phyloP scores from a whole-genome alignment of 2,797 vertebrate genomes.

The Myiotriccus ornatus region DNA sequence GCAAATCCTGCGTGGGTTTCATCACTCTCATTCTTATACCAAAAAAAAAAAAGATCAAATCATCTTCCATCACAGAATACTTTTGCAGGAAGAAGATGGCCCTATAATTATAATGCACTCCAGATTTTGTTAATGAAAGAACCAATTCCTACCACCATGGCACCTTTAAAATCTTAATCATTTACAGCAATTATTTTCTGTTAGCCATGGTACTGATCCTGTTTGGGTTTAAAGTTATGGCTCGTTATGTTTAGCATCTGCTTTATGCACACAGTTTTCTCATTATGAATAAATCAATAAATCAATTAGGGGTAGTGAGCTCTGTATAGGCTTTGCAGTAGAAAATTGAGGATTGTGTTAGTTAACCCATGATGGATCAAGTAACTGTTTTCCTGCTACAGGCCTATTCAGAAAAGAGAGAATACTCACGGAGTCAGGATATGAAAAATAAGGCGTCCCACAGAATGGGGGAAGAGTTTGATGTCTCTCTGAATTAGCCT shows the following conservation, averaged over 20 bases:
- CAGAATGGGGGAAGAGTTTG: neutral
- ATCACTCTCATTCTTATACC: neutral
- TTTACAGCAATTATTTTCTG: slow-evolving; percentile 46
- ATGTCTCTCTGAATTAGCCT: neutral
- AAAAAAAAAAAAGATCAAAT: neutral
- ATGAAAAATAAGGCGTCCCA: neutral
- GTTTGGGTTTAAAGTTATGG: slow-evolving; percentile 52
- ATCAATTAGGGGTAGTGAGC: slow-evolving; percentile 57
- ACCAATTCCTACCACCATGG: neutral
- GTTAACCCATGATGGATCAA: neutral
- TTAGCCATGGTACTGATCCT: slow-evolving; percentile 20
- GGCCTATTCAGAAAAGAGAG: neutral
- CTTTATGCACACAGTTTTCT: slow-evolving; percentile 54
- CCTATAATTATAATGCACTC: neutral
- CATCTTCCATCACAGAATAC: neutral
- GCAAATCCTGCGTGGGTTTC: neutral
- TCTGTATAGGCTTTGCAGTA: neutral
- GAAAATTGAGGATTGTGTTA: slow-evolving; percentile 7
- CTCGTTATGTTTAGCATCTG: slow-evolving; percentile 61
- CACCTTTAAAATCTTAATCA: slow-evolving; percentile 45
- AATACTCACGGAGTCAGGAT: neutral
- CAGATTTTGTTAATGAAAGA: slow-evolving; percentile 6
- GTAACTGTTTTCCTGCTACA: neutral
- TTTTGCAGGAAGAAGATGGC: neutral
- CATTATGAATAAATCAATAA: slow-evolving; percentile 73